phyloP scores from a whole-genome alignment of 2,888 invertebrate species.

The Lithophane socia region DNA sequence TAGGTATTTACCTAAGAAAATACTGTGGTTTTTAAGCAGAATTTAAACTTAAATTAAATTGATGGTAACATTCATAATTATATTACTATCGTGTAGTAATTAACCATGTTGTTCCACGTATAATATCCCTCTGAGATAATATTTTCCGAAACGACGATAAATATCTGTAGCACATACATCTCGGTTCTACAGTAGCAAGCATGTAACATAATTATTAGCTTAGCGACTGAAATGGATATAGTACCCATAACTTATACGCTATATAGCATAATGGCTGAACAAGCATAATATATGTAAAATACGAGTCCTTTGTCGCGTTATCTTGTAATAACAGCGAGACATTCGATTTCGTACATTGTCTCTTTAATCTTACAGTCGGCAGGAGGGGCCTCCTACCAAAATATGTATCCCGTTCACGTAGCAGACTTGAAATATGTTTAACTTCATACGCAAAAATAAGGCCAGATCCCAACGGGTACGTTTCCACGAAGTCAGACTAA shows the following conservation, averaged over 20 bases:
- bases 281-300: constrained; percentile 37
- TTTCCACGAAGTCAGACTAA: constrained; percentile 39
- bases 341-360: constrained; percentile 51
- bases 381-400: constrained; percentile 55
- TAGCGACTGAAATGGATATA: not conserved
- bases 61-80: not conserved
- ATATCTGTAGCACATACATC: constrained; percentile 1
- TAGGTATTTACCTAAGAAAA: not conserved
- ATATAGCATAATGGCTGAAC: constrained; percentile 20
- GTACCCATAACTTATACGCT: constrained; percentile 3
- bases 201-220: not conserved
- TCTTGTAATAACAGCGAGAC: constrained; percentile 42
- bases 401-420: constrained; percentile 77
- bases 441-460: constrained; percentile 56
- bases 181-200: not conserved
- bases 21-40: not conserved
- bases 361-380: constrained; percentile 46
- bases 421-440: constrained; percentile 75
- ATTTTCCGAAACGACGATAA: constrained; percentile 4
- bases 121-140: not conserved
- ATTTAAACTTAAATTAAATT: not conserved
- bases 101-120: not conserved
- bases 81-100: not conserved
- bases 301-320: constrained; percentile 12
- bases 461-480: constrained; percentile 37